Base-by-base conservation (phyloP, 2,888 invertebrate species). In the Tenthredo mesomela region DNA sequence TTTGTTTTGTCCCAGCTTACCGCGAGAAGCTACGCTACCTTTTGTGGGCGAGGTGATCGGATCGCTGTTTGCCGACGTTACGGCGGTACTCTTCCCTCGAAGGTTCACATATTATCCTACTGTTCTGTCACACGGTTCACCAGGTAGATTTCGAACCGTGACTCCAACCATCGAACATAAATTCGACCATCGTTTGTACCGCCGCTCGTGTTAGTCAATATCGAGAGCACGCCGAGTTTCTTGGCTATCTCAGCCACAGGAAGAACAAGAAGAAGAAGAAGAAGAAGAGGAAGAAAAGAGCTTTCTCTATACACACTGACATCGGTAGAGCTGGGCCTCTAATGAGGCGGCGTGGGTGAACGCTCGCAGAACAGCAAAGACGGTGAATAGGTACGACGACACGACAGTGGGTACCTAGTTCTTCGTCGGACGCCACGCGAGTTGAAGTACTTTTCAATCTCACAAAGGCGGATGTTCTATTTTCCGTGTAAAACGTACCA, bases 291-390 rank as follows among this genome's bases (percentile, higher is more conserved):
- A 47, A 47, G 50, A 75, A 47, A 50, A 75, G 21, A 58, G 21
- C 37, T 40, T 77, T 50, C 29, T 33, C 78, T 47, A 9, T 80
- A 40, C 61, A 58, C 47, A 54, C 33, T 54, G 33, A 29, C 54
- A 54, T 78, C 77, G 77, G 86, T 85, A 86, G 84, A 73, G 80
- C 54, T 29, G 78, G 70, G 43, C 58, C 88, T 89, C 88, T 91
- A 91, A 91, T 91, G 90, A 91, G 90, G 87, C 87, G 88, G 90
- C 89, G 91, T 90, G 90, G 90, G 90, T 89, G 90, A 90, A 87
- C 85, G 87, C 87, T 87, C 86, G 85, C 77, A 82, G 90, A 84
- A 85, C 85, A 70, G 83, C 77, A 75, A 21, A 73, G 87, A 87
- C 87, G 86, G 85, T 86, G 87, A 84, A 87, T 86, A 82, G 87